Evolutionary conservation across 2,888 invertebrate species (phyloP), one percentile per base, ranked within the genome.

Genomic region (Sinohyriopsis cumingii): DNA sequence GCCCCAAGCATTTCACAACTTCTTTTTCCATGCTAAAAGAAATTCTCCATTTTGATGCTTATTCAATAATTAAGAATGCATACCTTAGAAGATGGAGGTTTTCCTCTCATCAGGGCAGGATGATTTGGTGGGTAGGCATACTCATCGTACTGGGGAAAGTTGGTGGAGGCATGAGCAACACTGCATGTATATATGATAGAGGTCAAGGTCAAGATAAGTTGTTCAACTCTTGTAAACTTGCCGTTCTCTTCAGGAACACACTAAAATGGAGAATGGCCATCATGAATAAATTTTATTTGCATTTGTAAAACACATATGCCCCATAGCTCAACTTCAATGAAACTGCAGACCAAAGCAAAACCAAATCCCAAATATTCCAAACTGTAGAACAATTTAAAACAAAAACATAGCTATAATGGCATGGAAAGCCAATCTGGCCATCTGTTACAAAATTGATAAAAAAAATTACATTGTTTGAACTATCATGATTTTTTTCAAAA

Each of bases 81-180:
- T 70, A 85, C 86, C 80, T 84, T 83, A 56, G 80, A 75, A 59
- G 68, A 85, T 59, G 83, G 86, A 53, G 82, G 87, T 68, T 45
- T 72, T 53, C 84, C 88, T 63, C 76, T 76, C 77, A 81, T 71
- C 70, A 73, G 71, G 20, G 76, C 83, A 67, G 87, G 86, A 70
- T 87, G 87, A 77, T 87, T 86, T n/a, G 86, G 85, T 20, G 86
- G 86, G 72, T 84, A 87, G 19, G 82, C 88, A 63, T 88, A 88
- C 73, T 86, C 85, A 56, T 86, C 87, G 67, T 87, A 88, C 78
- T 87, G 87, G 6, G 84, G 84, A 69, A 87, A 86, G 73, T 87
- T 86, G 24, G 85, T 79, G 4, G 86, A 82, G 0, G 87, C 86
- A 68, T 87, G 86, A 0, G 77, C 81, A 22, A 86, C 84, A 73